Conservation (phyloP, 2,797 vertebrate species). For the Rhynchonycteris naso region DNA sequence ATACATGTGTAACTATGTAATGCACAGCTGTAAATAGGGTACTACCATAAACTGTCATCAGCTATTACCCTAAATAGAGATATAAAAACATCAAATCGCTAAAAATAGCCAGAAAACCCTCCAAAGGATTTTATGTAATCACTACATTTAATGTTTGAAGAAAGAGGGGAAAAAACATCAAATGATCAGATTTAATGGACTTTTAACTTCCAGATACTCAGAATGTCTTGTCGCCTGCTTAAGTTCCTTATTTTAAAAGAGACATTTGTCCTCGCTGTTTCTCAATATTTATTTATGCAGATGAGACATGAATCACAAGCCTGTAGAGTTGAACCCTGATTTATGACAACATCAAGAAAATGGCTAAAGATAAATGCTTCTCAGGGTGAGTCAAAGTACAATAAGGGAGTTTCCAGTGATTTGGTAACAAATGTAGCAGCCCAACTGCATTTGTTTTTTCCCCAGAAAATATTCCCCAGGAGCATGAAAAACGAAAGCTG, state of each 20-base stretch:
- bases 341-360: slow-evolving; percentile 52
- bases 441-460: slow-evolving; percentile 65
- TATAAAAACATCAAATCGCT: background rate
- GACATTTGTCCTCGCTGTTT: background rate
- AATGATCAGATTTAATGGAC: background rate
- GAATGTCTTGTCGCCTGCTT: background rate
- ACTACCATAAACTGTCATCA: background rate
- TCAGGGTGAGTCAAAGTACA: slow-evolving; percentile 69
- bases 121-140: background rate
- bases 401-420: slow-evolving; percentile 74
- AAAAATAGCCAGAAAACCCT: background rate
- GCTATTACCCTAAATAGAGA: background rate
- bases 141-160: slow-evolving; percentile 3
- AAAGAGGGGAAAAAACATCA: background rate
- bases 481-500: slow-evolving; percentile 64
- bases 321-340: slow-evolving; percentile 49
- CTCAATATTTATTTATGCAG: slow-evolving; percentile 56
- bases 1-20: background rate
- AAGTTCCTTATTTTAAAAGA: slow-evolving; percentile 38
- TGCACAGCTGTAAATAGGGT: background rate
- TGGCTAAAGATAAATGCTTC: slow-evolving; percentile 33
- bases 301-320: slow-evolving; percentile 62
- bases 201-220: background rate
- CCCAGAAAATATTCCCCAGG: slow-evolving; percentile 63
- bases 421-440: slow-evolving; percentile 73